Conservation (phyloP, 2,888 invertebrate species). For the Lepidocyrtoides sp. region DNA sequence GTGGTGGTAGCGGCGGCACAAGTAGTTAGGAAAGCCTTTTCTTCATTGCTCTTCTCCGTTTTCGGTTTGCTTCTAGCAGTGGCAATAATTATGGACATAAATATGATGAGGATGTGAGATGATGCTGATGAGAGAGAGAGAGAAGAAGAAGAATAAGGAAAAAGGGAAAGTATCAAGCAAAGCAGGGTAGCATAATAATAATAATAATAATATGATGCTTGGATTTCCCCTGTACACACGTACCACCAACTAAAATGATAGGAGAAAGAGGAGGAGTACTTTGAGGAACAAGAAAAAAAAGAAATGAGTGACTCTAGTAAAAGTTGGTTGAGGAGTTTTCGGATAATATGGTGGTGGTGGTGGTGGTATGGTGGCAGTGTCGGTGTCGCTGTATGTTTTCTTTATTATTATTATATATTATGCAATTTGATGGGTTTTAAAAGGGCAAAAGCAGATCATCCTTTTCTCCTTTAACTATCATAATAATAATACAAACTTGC, state of each 20-base stretch:
- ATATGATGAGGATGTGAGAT: conserved; percentile 81
- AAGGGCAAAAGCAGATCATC: conserved; percentile 80
- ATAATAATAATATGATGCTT: background rate
- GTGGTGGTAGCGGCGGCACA: background rate
- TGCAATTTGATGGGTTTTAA: conserved; percentile 81
- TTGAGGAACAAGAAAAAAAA: conserved; percentile 49
- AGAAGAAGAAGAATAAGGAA: conserved; percentile 8
- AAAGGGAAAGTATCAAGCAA: conserved; percentile 45
- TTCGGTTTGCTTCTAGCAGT: conserved; percentile 70
- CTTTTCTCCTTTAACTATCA: conserved; percentile 68
- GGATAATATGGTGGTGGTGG: conserved; percentile 38
- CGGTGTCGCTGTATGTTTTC: conserved; percentile 78
- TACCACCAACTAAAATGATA: conserved; percentile 39
- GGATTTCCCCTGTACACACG: conserved; percentile 39
- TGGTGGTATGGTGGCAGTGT: conserved; percentile 53
- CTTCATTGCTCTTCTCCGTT: conserved; percentile 55
- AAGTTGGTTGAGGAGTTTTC: conserved; percentile 42
- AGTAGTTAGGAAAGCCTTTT: conserved; percentile 44
- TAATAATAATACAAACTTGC: conserved; percentile 58
- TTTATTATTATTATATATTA: conserved; percentile 81
- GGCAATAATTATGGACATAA: conserved; percentile 81
- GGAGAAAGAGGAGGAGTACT: conserved; percentile 53
- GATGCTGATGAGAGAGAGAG: conserved; percentile 77
- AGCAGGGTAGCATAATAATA: background rate
- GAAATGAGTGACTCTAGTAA: conserved; percentile 51